These are phyloP conservation scores for Pachyramphus minor DNA, from an alignment of 2,113 vertebrate species.

Conservation along the genomic window DNA sequence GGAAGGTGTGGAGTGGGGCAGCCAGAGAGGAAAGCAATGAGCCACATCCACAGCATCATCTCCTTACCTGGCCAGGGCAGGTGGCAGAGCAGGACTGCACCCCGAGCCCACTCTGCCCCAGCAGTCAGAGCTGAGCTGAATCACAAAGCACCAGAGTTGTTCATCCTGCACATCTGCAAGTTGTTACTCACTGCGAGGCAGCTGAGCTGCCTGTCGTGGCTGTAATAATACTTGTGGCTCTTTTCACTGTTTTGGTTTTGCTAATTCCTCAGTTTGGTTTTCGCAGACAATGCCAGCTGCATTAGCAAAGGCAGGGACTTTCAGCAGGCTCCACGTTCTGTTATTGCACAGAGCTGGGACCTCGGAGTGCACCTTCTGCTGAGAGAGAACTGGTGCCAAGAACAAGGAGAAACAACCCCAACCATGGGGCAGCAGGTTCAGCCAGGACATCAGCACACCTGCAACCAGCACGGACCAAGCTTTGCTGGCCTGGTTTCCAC, in stretches of 20 bases:
- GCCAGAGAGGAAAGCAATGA: accelerated
- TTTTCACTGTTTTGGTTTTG: not conserved
- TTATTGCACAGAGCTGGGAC: not conserved
- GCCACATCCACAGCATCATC: not conserved
- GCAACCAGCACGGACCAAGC: accelerated
- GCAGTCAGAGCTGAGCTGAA: not conserved
- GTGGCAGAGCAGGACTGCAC: not conserved
- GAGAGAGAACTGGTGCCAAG: not conserved
- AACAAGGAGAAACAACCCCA: not conserved
- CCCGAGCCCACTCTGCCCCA: not conserved
- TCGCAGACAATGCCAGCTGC: not conserved
- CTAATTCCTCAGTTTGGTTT: not conserved
- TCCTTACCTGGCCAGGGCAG: not conserved
- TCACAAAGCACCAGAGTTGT: not conserved
- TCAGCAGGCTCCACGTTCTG: not conserved
- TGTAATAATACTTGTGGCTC: not conserved
- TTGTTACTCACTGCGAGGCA: not conserved
- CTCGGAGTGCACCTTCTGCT: not conserved
- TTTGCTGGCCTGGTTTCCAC: not conserved
- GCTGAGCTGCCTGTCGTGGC: not conserved
- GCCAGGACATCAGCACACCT: not conserved
- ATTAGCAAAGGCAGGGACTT: not conserved
- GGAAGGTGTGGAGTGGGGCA: not conserved
- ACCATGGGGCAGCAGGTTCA: accelerated
- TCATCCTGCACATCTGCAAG: not conserved